Conservation (phyloP, 2,797 vertebrate genomes). For the Margarornis squamiger region DNA sequence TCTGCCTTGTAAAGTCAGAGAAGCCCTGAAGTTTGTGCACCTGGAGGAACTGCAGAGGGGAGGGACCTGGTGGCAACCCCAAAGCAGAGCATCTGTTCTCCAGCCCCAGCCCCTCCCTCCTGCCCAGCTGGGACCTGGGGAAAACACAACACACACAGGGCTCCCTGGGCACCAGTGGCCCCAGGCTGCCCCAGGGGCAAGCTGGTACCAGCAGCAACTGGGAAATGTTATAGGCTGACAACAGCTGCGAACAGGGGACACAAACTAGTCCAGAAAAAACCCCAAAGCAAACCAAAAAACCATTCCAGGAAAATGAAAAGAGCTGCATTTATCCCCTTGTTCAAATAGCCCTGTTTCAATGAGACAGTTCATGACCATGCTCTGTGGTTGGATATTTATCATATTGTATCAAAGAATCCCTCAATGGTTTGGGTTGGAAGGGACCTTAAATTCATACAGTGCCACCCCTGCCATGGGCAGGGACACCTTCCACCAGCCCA, state of each 20-base stretch:
- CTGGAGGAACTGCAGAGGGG: neutral
- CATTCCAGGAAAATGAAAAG: neutral
- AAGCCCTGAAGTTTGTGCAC: neutral
- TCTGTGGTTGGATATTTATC: neutral
- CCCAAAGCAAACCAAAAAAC: neutral
- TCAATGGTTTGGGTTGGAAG: neutral
- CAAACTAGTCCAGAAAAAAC: neutral
- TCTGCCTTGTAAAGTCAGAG: neutral
- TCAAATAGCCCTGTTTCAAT: neutral
- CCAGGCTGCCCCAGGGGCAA: neutral
- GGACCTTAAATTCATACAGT: rapidly evolving
- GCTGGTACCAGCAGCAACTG: neutral
- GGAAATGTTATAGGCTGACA: neutral
- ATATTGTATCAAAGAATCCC: neutral
- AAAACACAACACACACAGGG: neutral
- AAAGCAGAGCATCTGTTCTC: neutral
- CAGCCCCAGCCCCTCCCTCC: neutral
- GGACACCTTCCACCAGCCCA: neutral
- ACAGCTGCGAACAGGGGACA: neutral
- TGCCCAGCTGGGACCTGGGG: neutral
- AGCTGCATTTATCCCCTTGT: neutral
- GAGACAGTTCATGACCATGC: neutral
- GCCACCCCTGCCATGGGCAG: neutral
- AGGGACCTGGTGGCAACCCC: neutral
- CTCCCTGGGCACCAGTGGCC: neutral